Percentiles rank a stretch among this genome's conserved stretches.
Conservation (phyloP, 2,113 vertebrate genomes). For the Hippopotamus amphibius region DNA sequence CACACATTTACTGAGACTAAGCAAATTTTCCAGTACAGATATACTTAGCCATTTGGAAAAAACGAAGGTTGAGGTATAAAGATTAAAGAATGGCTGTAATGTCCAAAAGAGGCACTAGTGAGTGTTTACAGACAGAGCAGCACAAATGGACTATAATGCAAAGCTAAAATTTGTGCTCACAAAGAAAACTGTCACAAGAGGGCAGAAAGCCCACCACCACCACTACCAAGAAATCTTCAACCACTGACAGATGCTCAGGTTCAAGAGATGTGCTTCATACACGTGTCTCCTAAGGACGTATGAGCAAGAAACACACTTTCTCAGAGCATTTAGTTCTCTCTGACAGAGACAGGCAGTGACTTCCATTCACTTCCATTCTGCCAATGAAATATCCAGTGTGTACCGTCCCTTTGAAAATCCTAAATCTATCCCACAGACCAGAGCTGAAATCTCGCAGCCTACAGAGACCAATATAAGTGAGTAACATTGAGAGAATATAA, state of each 20-base stretch:
- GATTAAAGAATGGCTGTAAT: slow-evolving; percentile 62
- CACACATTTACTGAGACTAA: slow-evolving; percentile 74
- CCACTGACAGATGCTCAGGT: neutral
- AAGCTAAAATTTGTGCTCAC: neutral
- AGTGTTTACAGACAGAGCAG: slow-evolving; percentile 52
- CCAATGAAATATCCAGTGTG: neutral
- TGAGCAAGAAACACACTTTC: neutral
- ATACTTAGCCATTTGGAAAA: slow-evolving; percentile 77
- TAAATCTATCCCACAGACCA: neutral
- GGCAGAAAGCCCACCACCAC: neutral
- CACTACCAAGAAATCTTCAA: neutral
- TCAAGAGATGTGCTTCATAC: neutral
- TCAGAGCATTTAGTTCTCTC: neutral
- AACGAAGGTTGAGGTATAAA: slow-evolving; percentile 61
- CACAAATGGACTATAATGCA: slow-evolving; percentile 19
- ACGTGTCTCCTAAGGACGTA: neutral
- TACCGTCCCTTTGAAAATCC: slow-evolving; percentile 14
- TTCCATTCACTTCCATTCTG: neutral
- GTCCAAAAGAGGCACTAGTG: slow-evolving; percentile 30
- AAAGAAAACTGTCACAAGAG: slow-evolving; percentile 38
- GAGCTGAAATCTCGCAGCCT: slow-evolving; percentile 4
- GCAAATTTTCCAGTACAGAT: slow-evolving; percentile 70
- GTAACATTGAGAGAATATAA: neutral
- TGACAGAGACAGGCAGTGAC: neutral
- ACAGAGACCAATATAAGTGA: neutral